Evolutionary conservation across 2,888 invertebrate genomes (phyloP).

Genomic region (Oscheius onirici): DNA sequence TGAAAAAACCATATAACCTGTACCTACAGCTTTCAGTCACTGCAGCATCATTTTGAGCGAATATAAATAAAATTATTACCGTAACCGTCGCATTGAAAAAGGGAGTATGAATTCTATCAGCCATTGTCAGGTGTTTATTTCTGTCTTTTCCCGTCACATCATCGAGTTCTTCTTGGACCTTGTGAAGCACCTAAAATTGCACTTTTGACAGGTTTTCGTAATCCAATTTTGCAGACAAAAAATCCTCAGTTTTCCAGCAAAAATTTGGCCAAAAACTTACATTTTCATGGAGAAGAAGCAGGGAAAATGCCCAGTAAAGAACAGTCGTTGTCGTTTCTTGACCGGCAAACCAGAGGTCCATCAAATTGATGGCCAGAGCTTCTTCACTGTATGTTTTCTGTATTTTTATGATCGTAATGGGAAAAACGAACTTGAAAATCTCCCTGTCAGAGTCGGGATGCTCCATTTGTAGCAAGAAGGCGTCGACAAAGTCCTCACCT

Average conservation of each 20-base stretch:
- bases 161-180: background rate
- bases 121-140: no score
- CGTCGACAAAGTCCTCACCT: slow-evolving; percentile 28
- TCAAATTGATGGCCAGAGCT: slow-evolving; percentile 7
- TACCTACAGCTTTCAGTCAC: no score
- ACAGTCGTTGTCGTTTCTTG: slow-evolving; percentile 56
- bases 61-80: background rate
- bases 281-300: slow-evolving; percentile 40
- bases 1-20: no score
- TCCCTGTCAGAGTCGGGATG: slow-evolving; percentile 1
- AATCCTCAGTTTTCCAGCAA: no score
- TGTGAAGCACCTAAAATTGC: background rate
- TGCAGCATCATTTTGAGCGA: no score
- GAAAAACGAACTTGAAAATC: slow-evolving; percentile 13
- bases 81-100: no score
- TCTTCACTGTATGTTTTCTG: slow-evolving; percentile 12
- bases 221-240: background rate
- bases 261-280: no score
- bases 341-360: slow-evolving; percentile 57
- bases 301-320: slow-evolving; percentile 46
- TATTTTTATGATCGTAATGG: background rate
- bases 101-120: no score
- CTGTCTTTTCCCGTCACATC: no score
- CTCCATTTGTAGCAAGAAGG: slow-evolving; percentile 8
- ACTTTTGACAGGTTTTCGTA: background rate